Evolutionary conservation across 2,113 vertebrate genomes (phyloP).

Genomic region (Orycteropus afer): DNA sequence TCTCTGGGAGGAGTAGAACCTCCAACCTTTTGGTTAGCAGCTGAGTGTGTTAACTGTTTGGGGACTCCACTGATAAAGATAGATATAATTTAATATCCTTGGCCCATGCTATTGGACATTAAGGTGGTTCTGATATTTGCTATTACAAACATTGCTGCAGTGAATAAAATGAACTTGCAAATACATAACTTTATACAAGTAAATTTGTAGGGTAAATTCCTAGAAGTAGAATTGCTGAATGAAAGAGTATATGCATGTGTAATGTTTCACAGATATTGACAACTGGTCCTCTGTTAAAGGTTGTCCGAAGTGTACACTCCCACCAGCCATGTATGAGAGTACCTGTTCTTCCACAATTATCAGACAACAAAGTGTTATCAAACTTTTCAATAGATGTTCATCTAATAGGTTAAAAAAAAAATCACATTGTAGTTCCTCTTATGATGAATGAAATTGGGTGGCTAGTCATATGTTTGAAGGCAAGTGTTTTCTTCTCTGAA

Average conservation of each 20-base stretch:
- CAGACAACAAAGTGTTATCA: neutral
- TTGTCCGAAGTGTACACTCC: neutral
- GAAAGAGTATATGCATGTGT: neutral
- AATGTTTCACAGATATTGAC: neutral
- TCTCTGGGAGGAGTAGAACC: too few relatives aligned
- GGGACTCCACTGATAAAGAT: neutral
- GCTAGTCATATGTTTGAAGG: neutral
- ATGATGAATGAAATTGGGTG: neutral
- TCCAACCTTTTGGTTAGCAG: too few relatives aligned
- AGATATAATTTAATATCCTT: neutral
- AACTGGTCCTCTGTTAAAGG: neutral
- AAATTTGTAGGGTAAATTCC: neutral
- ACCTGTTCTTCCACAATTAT: neutral
- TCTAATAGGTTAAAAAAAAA: neutral
- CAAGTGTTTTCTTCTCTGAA: neutral
- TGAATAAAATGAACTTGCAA: neutral
- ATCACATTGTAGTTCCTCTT: neutral
- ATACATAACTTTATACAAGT: neutral
- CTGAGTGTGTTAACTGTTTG: too few relatives aligned
- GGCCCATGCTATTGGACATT: neutral
- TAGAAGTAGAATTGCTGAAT: conserved; percentile 12
- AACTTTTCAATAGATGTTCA: neutral
- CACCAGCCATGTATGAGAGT: neutral
- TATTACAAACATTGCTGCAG: neutral
- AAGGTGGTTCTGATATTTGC: neutral